phyloP scores from a whole-genome alignment of 2,888 invertebrate genomes.

The Dryomyza anilis region DNA sequence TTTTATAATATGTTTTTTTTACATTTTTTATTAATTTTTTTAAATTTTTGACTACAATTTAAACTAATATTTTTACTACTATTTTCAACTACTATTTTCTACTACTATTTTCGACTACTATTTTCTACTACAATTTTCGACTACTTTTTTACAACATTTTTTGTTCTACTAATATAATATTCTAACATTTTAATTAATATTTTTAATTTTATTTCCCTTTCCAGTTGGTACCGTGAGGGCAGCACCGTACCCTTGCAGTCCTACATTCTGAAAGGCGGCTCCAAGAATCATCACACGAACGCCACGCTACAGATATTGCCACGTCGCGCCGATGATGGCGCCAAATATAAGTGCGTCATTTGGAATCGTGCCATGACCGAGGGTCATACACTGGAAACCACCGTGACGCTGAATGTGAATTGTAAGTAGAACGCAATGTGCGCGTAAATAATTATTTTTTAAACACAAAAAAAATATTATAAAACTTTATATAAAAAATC shows the following conservation, averaged over 20 bases:
- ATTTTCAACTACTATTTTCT: too few species aligned
- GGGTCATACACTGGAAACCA: constrained; percentile 78
- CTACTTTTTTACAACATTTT: neutral
- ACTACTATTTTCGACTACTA: neutral
- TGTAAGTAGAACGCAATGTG: constrained; percentile 72
- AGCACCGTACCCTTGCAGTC: constrained; percentile 76
- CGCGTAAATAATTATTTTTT: neutral
- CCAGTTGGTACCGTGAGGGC: constrained; percentile 81
- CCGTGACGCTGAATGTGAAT: constrained; percentile 83
- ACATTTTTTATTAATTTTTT: too few species aligned
- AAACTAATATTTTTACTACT: neutral
- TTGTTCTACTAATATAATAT: too few species aligned
- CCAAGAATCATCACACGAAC: constrained; percentile 75
- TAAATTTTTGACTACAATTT: too few species aligned
- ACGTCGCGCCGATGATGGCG: constrained; percentile 82
- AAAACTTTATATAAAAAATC: too few species aligned
- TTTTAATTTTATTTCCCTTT: too few species aligned
- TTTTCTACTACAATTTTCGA: neutral
- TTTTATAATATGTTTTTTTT: too few species aligned
- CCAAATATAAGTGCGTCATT: constrained; percentile 83
- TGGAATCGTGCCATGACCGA: constrained; percentile 88
- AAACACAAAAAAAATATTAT: neutral
- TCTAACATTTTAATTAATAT: too few species aligned
- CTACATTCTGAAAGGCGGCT: constrained; percentile 72
- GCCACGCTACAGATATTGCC: constrained; percentile 79